Conservation (phyloP, 2,888 invertebrate genomes). For the Agrochola circellaris region DNA sequence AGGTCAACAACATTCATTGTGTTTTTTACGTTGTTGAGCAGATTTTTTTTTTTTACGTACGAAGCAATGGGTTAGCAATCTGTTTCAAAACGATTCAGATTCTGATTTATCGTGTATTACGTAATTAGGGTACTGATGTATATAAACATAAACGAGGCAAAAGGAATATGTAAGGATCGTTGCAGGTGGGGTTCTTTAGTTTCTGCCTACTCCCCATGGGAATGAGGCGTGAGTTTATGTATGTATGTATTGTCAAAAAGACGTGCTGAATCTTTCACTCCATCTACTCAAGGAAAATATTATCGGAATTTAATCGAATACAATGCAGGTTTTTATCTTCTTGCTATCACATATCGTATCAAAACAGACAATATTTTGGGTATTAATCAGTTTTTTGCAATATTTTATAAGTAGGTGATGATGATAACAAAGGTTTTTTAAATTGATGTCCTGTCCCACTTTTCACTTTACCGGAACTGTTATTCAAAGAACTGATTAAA, state of each 20-base stretch:
- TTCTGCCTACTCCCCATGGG: no score
- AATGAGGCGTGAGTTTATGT: no score
- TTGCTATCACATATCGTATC: conserved; percentile 22
- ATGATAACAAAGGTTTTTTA: conserved; percentile 1
- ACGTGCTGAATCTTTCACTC: not conserved
- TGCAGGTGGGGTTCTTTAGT: no score
- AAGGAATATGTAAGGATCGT: no score
- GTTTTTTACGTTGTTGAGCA: no score
- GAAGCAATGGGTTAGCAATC: no score
- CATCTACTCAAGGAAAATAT: conserved; percentile 2
- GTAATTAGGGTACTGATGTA: no score
- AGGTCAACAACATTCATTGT: no score
- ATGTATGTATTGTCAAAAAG: not conserved
- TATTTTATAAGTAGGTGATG: conserved; percentile 28
- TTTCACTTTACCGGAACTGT: not conserved
- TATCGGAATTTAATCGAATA: conserved; percentile 44
- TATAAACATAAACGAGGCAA: no score
- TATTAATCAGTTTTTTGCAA: conserved; percentile 42
- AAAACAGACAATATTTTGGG: conserved; percentile 27
- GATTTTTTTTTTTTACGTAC: no score
- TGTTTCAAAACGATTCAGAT: no score
- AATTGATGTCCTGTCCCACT: conserved; percentile 7
- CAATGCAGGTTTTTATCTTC: conserved; percentile 35
- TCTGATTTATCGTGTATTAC: no score
- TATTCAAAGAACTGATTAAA: not conserved